These are phyloP conservation scores for Cistogaster globosa DNA, from an alignment of 2,888 invertebrate genomes.

Conservation along the genomic window DNA sequence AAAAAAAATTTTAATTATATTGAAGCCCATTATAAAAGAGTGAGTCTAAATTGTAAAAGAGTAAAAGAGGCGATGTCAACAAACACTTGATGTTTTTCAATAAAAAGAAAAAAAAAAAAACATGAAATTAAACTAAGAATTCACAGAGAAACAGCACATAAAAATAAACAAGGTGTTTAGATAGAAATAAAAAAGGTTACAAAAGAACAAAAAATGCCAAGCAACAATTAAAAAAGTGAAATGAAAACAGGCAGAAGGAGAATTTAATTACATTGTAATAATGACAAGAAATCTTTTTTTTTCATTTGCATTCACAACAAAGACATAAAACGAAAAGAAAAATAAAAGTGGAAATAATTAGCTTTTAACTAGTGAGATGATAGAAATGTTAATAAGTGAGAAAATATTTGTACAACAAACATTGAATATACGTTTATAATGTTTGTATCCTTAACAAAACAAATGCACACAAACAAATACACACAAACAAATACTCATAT, in stretches of 20 bases:
- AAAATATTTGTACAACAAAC: slow-evolving; percentile 58
- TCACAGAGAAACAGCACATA: background rate
- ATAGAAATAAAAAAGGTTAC: background rate
- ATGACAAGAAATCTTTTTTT: slow-evolving; percentile 29
- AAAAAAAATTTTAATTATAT: slow-evolving; percentile 61
- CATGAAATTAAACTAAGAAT: background rate
- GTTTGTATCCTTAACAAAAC: background rate
- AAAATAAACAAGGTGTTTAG: background rate
- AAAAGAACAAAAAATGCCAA: background rate
- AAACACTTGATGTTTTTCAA: slow-evolving; percentile 56
- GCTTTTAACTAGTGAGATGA: slow-evolving; percentile 45
- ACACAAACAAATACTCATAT: slow-evolving; percentile 12
- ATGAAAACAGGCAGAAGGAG: slow-evolving; percentile 3
- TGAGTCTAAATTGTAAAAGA: slow-evolving; percentile 39
- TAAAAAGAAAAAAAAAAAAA: slow-evolving; percentile 13
- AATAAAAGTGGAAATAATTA: slow-evolving; percentile 57
- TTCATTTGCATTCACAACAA: slow-evolving; percentile 44
- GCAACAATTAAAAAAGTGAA: slow-evolving; percentile 51
- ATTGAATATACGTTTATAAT: background rate
- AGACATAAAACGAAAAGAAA: slow-evolving; percentile 7
- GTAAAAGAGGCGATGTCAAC: slow-evolving; percentile 55
- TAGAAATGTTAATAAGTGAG: slow-evolving; percentile 48
- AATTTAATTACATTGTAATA: slow-evolving; percentile 31
- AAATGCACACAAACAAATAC: slow-evolving; percentile 35
- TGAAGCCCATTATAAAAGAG: slow-evolving; percentile 51